phyloP scores from a whole-genome alignment of 2,888 invertebrate genomes.

The Fragum sueziense region DNA sequence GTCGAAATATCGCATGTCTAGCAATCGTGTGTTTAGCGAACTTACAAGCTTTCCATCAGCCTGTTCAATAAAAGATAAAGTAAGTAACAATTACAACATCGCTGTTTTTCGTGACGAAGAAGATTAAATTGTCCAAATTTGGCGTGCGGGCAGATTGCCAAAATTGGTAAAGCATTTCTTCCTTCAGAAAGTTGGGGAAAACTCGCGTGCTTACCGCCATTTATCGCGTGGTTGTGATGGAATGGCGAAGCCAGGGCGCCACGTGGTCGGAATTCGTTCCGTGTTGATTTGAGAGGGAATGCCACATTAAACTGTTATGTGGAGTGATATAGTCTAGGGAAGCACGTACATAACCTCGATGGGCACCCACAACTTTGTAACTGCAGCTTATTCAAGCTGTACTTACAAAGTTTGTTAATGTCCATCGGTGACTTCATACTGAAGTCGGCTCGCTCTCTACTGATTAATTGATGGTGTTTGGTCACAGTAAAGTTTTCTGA shows the following conservation, averaged over 20 bases:
- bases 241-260: slow-evolving; percentile 44
- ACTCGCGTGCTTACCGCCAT: slow-evolving; percentile 48
- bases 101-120: slow-evolving; percentile 51
- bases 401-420: no score
- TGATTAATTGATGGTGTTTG: background rate
- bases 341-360: slow-evolving; percentile 11
- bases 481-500: background rate
- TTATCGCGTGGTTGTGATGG: slow-evolving; percentile 45
- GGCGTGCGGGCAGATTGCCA: slow-evolving; percentile 52
- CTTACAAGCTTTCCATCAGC: slow-evolving; percentile 30
- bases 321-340: slow-evolving; percentile 10
- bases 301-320: slow-evolving; percentile 29
- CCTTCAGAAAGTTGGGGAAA: slow-evolving; percentile 36
- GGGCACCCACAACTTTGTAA: no score
- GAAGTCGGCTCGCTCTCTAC: background rate
- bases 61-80: slow-evolving; percentile 53
- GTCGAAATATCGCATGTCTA: slow-evolving; percentile 21
- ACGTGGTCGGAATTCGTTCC: slow-evolving; percentile 41
- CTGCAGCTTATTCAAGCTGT: no score
- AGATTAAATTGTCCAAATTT: slow-evolving; percentile 58
- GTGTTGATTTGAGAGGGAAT: slow-evolving; percentile 25
- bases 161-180: slow-evolving; percentile 42
- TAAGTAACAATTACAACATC: slow-evolving; percentile 56
- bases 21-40: slow-evolving; percentile 16
- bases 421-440: no score